Evolutionary conservation across 2,888 invertebrate species (phyloP).

Genomic region (Ichneumon xanthorius): DNA sequence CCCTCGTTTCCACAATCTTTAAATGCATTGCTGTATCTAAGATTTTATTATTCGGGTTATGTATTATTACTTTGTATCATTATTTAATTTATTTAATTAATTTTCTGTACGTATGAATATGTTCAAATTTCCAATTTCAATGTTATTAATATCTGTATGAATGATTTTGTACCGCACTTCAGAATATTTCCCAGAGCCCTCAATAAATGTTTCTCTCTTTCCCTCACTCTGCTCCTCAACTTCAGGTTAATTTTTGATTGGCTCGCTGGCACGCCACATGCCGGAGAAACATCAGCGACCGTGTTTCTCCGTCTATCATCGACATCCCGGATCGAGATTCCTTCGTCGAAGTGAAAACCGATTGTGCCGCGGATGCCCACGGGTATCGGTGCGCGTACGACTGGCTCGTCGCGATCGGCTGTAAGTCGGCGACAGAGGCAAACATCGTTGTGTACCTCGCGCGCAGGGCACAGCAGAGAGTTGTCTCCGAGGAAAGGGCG

Average conservation of each 20-base stretch:
- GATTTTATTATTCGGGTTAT: no score
- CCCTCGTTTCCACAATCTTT: no score
- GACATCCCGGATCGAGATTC: conserved; percentile 33
- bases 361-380: conserved; percentile 17
- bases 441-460: conserved; percentile 46
- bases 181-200: no score
- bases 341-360: conserved; percentile 35
- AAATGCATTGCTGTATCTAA: no score
- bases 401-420: background rate
- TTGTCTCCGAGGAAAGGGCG: conserved; percentile 55
- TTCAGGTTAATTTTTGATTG: conserved; percentile 27
- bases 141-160: no score
- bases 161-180: no score
- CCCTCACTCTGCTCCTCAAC: background rate
- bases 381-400: conserved; percentile 9
- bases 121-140: no score
- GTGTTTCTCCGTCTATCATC: conserved; percentile 19
- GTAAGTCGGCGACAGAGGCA: conserved; percentile 2
- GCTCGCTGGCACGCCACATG: background rate
- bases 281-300: background rate
- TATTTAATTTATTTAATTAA: no score
- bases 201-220: no score
- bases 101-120: no score
- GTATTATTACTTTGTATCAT: no score
- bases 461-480: conserved; percentile 44